Conservation (phyloP, 2,797 vertebrate species). For the Protonibea diacanthus region DNA sequence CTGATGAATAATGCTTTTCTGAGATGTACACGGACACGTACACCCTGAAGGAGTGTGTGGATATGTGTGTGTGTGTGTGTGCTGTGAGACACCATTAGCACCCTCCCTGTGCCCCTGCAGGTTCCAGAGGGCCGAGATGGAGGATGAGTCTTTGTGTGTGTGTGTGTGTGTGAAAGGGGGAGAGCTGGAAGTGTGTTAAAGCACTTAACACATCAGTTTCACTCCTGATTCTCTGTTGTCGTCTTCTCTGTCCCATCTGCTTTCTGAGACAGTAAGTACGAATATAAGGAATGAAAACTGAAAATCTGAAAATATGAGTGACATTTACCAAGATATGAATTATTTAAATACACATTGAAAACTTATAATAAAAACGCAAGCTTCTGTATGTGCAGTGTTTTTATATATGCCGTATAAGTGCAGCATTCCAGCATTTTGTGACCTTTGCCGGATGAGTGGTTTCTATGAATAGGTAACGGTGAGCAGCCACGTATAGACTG, state of each 20-base stretch:
- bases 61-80: constrained; percentile 20
- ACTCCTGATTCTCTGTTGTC: constrained; percentile 14
- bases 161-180: constrained; percentile 16
- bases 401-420: background rate
- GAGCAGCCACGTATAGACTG: background rate
- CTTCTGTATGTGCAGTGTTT: no score
- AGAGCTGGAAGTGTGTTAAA: constrained; percentile 13
- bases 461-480: background rate
- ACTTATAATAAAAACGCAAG: no score
- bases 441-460: background rate
- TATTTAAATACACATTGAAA: background rate
- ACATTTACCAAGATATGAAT: background rate
- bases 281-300: background rate
- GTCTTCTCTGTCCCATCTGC: background rate
- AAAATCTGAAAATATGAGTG: background rate
- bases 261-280: background rate
- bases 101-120: constrained; percentile 44
- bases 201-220: constrained; percentile 45
- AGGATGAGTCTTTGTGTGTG: constrained; percentile 13
- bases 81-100: constrained; percentile 55
- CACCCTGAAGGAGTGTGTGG: constrained; percentile 10
- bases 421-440: background rate
- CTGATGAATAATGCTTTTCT: constrained; percentile 25
- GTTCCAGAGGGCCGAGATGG: constrained; percentile 27
- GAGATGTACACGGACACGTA: constrained; percentile 17